These are phyloP conservation scores for Apis mellifera DNA, from an alignment of 1,140 invertebrate genomes.

Conservation along the genomic window Amel_HAv3.1 CM009934.2:12943001-12943500, in stretches of 20 bases:
- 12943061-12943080: too few species aligned
- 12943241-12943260: constrained; percentile 30
- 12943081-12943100: not conserved
- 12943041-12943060: too few species aligned
- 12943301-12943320: constrained; percentile 23
- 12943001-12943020: too few species aligned
- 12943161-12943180: not conserved
- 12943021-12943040: too few species aligned
- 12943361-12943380: too few species aligned
- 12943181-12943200: constrained; percentile 48
- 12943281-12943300: constrained; percentile 19
- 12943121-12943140: constrained; percentile 6
- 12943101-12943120: constrained; percentile 37
- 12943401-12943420: not conserved
- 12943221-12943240: constrained; percentile 53
- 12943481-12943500: too few species aligned
- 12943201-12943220: constrained; percentile 55
- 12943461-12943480: not conserved
- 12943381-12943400: not conserved
- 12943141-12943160: not conserved
- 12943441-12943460: not conserved
- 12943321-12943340: not conserved
- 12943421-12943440: not conserved
- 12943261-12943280: constrained; percentile 36
- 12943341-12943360: not conserved